Evolutionary conservation across 2,888 invertebrate genomes (phyloP).

Genomic region (Epinotia bilunana): DNA sequence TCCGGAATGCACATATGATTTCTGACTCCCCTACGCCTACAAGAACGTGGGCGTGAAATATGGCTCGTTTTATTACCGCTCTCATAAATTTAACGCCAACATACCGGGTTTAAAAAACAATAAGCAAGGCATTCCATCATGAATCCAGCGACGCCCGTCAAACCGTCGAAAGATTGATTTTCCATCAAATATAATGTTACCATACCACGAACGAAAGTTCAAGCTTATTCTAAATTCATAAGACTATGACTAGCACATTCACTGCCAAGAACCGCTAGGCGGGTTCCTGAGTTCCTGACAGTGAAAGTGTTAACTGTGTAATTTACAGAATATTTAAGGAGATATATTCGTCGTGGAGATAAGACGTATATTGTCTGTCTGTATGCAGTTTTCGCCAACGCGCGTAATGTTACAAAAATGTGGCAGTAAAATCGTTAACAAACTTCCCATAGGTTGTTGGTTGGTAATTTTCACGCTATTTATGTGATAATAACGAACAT

Average conservation of each 20-base stretch:
- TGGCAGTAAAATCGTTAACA: too few species aligned
- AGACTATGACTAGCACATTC: not conserved
- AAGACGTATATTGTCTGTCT: too few species aligned
- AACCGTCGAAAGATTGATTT: slow-evolving; percentile 27
- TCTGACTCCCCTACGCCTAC: slow-evolving; percentile 26
- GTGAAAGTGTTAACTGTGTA: too few species aligned
- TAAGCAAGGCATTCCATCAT: slow-evolving; percentile 26
- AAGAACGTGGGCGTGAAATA: slow-evolving; percentile 31
- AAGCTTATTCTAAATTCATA: not conserved
- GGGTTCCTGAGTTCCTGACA: too few species aligned
- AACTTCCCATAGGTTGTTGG: too few species aligned
- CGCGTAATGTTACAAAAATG: too few species aligned
- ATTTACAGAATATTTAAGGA: too few species aligned
- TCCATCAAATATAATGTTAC: slow-evolving; percentile 18
- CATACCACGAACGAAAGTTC: not conserved
- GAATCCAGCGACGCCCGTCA: slow-evolving; percentile 19
- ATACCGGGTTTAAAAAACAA: slow-evolving; percentile 25
- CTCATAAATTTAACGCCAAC: slow-evolving; percentile 21
- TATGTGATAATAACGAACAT: too few species aligned
- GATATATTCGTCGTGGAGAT: too few species aligned
- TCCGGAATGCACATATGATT: slow-evolving; percentile 24
- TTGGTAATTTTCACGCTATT: too few species aligned
- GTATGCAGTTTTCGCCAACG: too few species aligned
- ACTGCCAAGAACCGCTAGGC: too few species aligned
- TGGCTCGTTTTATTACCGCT: slow-evolving; percentile 52